Conservation (phyloP, 2,888 invertebrate genomes). For the Eurytoma californica region DNA sequence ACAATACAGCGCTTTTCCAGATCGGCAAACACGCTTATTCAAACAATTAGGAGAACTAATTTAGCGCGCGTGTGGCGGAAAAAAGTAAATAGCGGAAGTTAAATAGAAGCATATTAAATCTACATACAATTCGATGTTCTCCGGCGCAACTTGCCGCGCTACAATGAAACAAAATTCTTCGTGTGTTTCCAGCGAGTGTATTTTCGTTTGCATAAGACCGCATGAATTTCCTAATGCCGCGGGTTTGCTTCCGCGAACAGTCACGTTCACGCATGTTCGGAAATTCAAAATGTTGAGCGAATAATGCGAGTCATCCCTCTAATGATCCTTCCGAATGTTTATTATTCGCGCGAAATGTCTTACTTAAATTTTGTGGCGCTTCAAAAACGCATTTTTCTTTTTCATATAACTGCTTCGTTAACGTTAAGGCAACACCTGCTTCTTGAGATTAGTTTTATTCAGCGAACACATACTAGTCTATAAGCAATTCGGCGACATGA, state of each 20-base stretch:
- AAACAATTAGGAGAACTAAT: conserved; percentile 36
- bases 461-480: too few relatives aligned
- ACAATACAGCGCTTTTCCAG: conserved; percentile 23
- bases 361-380: background rate
- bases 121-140: conserved; percentile 41
- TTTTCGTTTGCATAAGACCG: conserved; percentile 39
- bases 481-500: too few relatives aligned
- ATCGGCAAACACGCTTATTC: conserved; percentile 16
- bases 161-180: conserved; percentile 31
- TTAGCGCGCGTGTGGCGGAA: conserved; percentile 3
- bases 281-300: conserved; percentile 16
- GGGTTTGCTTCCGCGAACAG: conserved; percentile 28
- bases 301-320: conserved; percentile 30
- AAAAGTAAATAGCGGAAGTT: conserved; percentile 34
- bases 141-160: background rate
- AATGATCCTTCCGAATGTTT: background rate
- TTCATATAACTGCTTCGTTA: background rate
- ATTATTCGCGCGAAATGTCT: too few relatives aligned
- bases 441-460: too few relatives aligned
- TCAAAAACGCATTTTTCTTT: background rate
- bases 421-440: too few relatives aligned
- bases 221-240: conserved; percentile 11
- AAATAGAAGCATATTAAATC: conserved; percentile 41
- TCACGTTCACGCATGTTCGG: conserved; percentile 13
- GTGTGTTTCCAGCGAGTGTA: conserved; percentile 19